phyloP scores from a whole-genome alignment of 2,888 invertebrate species.

The Thymelicus sylvestris region DNA sequence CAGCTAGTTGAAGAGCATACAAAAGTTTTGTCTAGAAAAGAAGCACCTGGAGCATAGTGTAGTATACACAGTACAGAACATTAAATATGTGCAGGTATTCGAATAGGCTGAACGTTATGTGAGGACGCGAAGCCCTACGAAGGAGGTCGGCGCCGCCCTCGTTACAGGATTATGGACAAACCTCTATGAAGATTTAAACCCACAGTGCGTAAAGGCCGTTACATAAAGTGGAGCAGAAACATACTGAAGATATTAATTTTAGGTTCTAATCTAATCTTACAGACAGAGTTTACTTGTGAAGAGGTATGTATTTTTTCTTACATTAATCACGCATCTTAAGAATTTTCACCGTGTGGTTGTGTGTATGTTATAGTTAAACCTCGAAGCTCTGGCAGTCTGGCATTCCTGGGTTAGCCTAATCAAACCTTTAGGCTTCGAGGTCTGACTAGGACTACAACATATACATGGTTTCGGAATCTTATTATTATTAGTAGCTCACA shows the following conservation, averaged over 20 bases:
- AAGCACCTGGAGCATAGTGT: slow-evolving; percentile 23
- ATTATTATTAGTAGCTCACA: too few relatives aligned
- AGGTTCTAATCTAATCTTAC: background rate
- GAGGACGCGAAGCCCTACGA: slow-evolving; percentile 73
- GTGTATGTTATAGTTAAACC: too few relatives aligned
- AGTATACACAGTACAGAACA: background rate
- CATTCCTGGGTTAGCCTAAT: too few relatives aligned
- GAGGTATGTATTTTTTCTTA: too few relatives aligned
- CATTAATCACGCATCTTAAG: too few relatives aligned
- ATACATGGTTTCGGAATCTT: too few relatives aligned
- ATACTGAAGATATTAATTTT: slow-evolving; percentile 26
- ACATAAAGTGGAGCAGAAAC: slow-evolving; percentile 27
- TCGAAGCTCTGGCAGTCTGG: too few relatives aligned
- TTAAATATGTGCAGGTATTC: slow-evolving; percentile 39
- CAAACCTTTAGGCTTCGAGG: too few relatives aligned
- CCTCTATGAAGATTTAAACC: slow-evolving; percentile 75
- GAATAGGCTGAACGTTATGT: slow-evolving; percentile 54
- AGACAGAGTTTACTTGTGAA: too few relatives aligned
- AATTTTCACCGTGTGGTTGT: too few relatives aligned
- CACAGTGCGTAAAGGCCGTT: slow-evolving; percentile 40
- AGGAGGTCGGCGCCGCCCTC: slow-evolving; percentile 78
- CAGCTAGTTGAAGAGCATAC: too few relatives aligned
- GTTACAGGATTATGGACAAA: slow-evolving; percentile 75
- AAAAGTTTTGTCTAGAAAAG: background rate
- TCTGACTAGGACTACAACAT: too few relatives aligned